Evolutionary conservation across 2,888 invertebrate genomes (phyloP), one percentile per base, ranked within the genome.

Genomic region (Gastrophysa polygoni): DNA sequence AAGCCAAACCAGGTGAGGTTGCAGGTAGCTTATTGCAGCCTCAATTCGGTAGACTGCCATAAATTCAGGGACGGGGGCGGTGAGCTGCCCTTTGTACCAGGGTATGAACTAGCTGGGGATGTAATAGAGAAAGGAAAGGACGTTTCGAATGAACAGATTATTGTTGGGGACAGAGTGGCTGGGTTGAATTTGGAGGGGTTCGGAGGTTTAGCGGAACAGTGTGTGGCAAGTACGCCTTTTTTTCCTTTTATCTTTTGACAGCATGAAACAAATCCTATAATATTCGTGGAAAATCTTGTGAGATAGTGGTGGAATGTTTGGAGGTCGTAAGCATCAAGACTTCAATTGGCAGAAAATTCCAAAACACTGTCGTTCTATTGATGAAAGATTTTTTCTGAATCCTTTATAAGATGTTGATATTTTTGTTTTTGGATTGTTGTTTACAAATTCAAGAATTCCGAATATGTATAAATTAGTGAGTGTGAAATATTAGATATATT

Each of bases 41-140:
- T 90, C n/a, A 90, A 90, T 78, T 84, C 85, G 49, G 82, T 85
- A 0, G 90, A 90, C 78, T 79, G 85, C 43, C 76, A 85, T 43
- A 81, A 85, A 64, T 83, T 85, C 67, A 86, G 86, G 61, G 79
- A 81, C 38, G 82, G 84, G 62, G 82, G 81, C 2, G 74, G 73
- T 1, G 78, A 83, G 64, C 82, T 83, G 3, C 89, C 89, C 0
- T 85, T 86, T 73, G 79, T 86, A 21, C 88, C 89, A 56, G 90
- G 90, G 5, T 87, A 85, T 77, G 90, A 91, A 78, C 74, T 88
- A 8, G 82, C 84, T 28, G 90, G 90, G 0, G 86, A 86, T 74
- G 82, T 90, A 34, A 49, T 85, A 17, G 85, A 86, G 78, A 81
- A 87, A 24, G 86, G 86, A 0, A 80, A 80, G 32, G 84, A 84